Evolutionary conservation across 2,888 invertebrate species (phyloP), one percentile per base, ranked within the genome.

Genomic region (Yponomeuta evonymella): DNA sequence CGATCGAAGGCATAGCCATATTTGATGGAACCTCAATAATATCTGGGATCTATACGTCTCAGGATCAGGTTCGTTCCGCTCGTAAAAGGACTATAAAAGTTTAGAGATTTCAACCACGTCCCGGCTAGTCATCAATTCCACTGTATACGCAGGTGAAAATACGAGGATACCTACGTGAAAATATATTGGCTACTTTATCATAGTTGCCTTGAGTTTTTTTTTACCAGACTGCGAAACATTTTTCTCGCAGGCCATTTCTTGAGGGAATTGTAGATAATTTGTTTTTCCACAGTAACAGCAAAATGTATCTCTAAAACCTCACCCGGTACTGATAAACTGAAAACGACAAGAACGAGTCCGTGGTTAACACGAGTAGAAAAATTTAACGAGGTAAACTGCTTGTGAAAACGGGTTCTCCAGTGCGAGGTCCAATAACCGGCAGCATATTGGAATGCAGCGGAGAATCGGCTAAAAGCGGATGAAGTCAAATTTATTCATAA

Each of bases 181-280:
- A 81, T 82, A 80, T 79, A 80, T 78, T 48, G 74, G 71, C 73
- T 75, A 78, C 76, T 83, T 83, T 83, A 83, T 83, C 79, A 82
- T 79, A 73, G 78, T 79, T 79, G 79, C n/a, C 29, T 68, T 51
- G 51, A 58, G 15, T 9, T 58, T 58, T 58, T 15, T 58, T 58
- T 58, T 15, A 15, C 51, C 51, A 15, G 15, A 15, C 15, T 58
- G 15, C 51, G 15, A 58, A 58, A 58, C 12, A 58, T 58, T 58
- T 58, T 58, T 58, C 51, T 4, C 51, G 12, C 15, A 58, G 12
- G 51, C 51, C 2, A 58, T 58, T 58, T 15, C 51, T 58, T 58
- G 3, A 15, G 51, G 51, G 51, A 58, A 15, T 58, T 58, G 15
- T 43, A 43, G 43, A 43, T 6, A 43, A 43, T 43, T 43, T 43